A percentile compares a stretch with the other conserved stretches of the same genome.
phyloP scores from a whole-genome alignment of 2,113 vertebrate species.

The Sylvietta virens region DNA sequence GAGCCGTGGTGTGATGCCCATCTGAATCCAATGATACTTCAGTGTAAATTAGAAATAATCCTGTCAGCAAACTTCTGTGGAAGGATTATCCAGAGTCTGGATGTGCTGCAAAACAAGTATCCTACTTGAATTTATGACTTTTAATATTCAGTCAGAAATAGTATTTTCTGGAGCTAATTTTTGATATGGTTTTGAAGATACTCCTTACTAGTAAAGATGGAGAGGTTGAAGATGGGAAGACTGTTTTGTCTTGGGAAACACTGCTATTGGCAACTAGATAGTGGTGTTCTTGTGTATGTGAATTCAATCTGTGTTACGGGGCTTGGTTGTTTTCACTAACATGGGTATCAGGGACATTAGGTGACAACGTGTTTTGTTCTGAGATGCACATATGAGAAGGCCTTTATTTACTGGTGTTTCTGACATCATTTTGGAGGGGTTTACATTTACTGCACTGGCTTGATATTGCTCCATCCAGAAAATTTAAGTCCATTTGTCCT shows the following conservation, averaged over 20 bases:
- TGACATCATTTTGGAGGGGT: fast-evolving
- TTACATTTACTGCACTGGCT: background rate
- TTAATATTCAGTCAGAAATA: background rate
- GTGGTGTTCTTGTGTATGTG: background rate
- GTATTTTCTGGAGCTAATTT: background rate
- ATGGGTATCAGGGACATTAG: background rate
- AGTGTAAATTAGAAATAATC: background rate
- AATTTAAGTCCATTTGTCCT: background rate
- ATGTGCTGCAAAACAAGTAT: background rate
- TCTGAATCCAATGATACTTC: background rate
- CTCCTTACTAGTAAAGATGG: background rate
- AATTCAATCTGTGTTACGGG: background rate
- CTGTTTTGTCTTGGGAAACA: background rate
- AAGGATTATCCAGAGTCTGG: background rate
- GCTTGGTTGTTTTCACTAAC: background rate
- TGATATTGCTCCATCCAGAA: background rate
- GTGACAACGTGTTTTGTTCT: background rate
- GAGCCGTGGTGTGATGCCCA: background rate
- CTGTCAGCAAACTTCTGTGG: background rate
- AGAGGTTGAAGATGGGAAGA: background rate
- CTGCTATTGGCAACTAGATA: background rate
- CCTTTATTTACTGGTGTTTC: background rate
- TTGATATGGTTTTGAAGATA: background rate
- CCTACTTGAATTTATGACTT: background rate
- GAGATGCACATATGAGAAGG: background rate